Evolutionary conservation across 2,113 vertebrate species (phyloP).

Genomic region (Oncorhynchus kisutch): DNA sequence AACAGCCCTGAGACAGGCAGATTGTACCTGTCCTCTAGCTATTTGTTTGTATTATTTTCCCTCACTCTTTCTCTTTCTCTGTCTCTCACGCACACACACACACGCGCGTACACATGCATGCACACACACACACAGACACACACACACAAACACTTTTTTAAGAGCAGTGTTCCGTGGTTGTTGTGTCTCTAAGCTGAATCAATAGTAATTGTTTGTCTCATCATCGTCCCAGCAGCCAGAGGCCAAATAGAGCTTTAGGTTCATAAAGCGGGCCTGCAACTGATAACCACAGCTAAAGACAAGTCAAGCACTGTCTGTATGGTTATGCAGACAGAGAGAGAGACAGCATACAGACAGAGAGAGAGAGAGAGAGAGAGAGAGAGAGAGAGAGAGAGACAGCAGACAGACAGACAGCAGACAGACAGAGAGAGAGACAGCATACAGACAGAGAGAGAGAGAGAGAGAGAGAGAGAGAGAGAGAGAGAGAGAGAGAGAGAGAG

Average conservation of each 20-base stretch:
- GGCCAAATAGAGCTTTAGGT: neutral
- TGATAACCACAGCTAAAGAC: neutral
- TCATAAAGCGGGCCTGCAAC: neutral
- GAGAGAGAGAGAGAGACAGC: too few species aligned
- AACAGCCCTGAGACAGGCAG: too few species aligned
- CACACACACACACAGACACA: neutral
- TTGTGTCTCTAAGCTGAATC: constrained; percentile 8
- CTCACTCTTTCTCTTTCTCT: neutral
- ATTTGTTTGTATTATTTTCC: constrained; percentile 14
- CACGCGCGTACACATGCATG: too few species aligned
- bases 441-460: too few species aligned
- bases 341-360: too few species aligned
- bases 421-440: too few species aligned
- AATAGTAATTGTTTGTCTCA: constrained; percentile 28
- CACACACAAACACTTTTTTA: neutral
- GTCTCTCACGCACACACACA: neutral
- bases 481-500: too few species aligned
- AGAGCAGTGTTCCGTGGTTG: neutral
- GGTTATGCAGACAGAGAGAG: neutral
- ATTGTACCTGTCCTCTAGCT: constrained; percentile 6
- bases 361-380: too few species aligned
- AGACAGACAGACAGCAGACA: too few species aligned
- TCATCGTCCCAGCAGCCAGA: neutral
- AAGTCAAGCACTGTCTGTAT: too few species aligned
- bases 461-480: too few species aligned